Evolutionary conservation across 1,140 invertebrate species (phyloP).

Genomic region (Hypsibius dujardini): DNA sequence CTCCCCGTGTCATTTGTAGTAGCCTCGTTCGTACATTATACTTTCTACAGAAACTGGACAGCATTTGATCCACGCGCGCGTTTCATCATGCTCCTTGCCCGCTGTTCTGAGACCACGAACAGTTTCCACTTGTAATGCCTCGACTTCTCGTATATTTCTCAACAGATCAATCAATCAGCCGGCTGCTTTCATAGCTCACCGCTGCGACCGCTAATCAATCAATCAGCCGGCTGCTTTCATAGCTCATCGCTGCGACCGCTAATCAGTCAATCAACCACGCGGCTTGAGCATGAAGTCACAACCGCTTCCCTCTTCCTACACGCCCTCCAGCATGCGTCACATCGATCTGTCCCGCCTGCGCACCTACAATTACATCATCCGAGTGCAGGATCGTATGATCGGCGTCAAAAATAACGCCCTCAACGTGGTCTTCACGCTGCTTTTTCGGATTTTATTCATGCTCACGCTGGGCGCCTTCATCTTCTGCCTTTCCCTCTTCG

Average conservation of each 20-base stretch:
- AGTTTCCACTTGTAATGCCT: no score
- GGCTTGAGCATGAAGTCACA: background rate
- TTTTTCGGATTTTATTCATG: background rate
- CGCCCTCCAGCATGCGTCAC: background rate
- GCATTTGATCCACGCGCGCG: no score
- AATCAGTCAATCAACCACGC: background rate
- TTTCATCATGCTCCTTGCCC: no score
- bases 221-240: no score
- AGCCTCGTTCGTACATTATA: no score
- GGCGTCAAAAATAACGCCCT: background rate
- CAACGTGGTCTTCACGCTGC: background rate
- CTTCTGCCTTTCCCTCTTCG: background rate
- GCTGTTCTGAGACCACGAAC: no score
- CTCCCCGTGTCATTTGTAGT: no score
- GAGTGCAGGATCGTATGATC: background rate
- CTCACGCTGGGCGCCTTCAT: background rate
- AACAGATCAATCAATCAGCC: background rate
- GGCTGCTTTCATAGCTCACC: background rate
- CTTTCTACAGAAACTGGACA: no score
- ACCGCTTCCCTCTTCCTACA: background rate
- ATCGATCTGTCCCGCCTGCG: background rate
- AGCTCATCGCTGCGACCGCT: no score
- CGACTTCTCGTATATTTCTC: no score
- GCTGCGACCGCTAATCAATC: no score
- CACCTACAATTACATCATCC: constrained; percentile 10